Base-by-base conservation (phyloP, 2,888 invertebrate genomes). In the Anthrax anthrax region DNA sequence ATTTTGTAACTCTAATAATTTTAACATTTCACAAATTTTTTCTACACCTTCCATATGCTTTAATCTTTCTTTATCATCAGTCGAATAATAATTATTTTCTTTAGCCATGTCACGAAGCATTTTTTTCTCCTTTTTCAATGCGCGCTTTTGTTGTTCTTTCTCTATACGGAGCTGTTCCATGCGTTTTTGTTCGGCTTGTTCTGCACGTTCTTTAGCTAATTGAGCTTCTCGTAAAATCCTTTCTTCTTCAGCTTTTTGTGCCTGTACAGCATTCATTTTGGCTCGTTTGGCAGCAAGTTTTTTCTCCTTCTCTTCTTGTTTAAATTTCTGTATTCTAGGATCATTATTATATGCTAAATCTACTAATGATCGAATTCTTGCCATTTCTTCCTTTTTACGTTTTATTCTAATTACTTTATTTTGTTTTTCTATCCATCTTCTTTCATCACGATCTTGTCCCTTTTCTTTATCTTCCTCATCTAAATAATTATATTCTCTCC, bases 401-500 rank as follows among this genome's bases (percentile, higher is more conserved):
- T 95, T 87, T 34, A 88, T 84, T 41, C 98, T 73, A 9, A 88
- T 90, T 2, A 78, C 83, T 73, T 92, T 95, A 65, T 99, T 99
- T 66, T 94, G 88, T 69, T 95, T 97, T 62, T 99, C 98, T 62
- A 99, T 97, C 87, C 94, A 97, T 51, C 92, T 78, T 40, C 98
- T 74, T 70, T 96, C 96, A 58, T 96, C 96, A 2, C 97, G 80
- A 67, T 88, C 95, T 64, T 94, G 90, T 2, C 96, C 97, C 60
- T 88, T 90, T 62, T 97, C 95, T 64, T 97, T 97, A 61, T 97
- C 97, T 64, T 98, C 97, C 69, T 97, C 96, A 64, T 99, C 98
- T 55, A 95, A 72, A 65, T 98, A 99, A 2, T 97, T 97, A 70
- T 87, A 99, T 65, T 99, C 98, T 51, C 98, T 77, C 98, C 98